phyloP scores from a whole-genome alignment of 2,113 vertebrate species.

The Todiramphus saurophagus region DNA sequence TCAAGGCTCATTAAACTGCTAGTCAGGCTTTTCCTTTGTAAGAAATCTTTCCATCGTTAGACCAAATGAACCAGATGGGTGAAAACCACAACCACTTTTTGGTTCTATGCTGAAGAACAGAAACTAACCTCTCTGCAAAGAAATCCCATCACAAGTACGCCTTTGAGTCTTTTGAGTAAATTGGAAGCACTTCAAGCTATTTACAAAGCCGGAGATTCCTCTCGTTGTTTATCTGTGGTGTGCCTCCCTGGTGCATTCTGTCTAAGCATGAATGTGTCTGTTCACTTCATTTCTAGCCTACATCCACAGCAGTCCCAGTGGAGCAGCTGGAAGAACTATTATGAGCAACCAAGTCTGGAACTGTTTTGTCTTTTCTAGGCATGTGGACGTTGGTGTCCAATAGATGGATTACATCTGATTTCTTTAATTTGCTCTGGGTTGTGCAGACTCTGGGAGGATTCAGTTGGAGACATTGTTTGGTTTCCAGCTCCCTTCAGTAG shows the following conservation, averaged over 20 bases:
- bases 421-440: not conserved
- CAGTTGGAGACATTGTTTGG: not conserved
- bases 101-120: not conserved
- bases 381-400: not conserved
- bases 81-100: not conserved
- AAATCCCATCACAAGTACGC: not conserved
- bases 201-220: conserved; percentile 42
- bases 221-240: conserved; percentile 16
- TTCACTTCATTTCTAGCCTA: not conserved
- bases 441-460: not conserved
- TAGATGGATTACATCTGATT: not conserved
- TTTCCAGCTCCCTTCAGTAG: not conserved
- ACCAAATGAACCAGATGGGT: not conserved
- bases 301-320: not conserved
- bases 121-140: not conserved
- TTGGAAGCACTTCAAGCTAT: conserved; percentile 15
- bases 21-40: not conserved
- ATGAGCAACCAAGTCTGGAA: not conserved
- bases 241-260: not conserved
- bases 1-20: not conserved
- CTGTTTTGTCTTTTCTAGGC: conserved; percentile 4
- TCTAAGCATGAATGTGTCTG: not conserved
- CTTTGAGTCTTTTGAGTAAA: not conserved
- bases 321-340: not conserved
- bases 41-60: not conserved